phyloP scores from a whole-genome alignment of 1,140 invertebrate genomes.

The Caligus rogercresseyi region DNA sequence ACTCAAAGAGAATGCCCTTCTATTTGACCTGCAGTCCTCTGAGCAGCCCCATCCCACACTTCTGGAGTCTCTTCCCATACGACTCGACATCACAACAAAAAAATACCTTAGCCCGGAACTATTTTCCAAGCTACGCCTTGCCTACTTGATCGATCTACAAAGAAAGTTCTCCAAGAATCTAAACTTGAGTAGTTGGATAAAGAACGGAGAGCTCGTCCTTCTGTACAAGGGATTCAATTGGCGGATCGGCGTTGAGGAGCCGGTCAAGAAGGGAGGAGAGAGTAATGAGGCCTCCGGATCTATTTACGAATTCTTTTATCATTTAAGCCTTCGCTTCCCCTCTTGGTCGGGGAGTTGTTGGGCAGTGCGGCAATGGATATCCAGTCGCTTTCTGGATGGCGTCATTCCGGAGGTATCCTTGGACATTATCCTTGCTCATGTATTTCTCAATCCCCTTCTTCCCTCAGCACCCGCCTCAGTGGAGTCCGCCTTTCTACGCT shows the following conservation, averaged over 20 bases:
- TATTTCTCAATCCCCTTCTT: neutral
- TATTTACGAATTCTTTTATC: neutral
- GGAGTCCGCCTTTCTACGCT: neutral
- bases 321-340: neutral
- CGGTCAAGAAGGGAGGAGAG: neutral
- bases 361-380: neutral
- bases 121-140: neutral
- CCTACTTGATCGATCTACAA: conserved; percentile 3
- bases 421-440: neutral
- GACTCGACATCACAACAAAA: neutral
- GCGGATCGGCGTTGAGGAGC: neutral
- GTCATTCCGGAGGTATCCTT: neutral
- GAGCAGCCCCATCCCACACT: too few species aligned
- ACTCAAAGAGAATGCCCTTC: too few species aligned
- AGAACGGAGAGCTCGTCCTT: neutral
- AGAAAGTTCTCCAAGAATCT: neutral
- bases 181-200: neutral
- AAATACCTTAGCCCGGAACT: neutral
- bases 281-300: neutral
- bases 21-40: too few species aligned
- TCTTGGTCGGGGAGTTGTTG: neutral
- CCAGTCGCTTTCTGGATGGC: neutral
- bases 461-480: neutral
- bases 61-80: neutral
- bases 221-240: neutral